Percentiles rank a stretch among this genome's conserved stretches.
phyloP scores from a whole-genome alignment of 2,888 invertebrate species.

The Leptodirus hochenwartii region DNA sequence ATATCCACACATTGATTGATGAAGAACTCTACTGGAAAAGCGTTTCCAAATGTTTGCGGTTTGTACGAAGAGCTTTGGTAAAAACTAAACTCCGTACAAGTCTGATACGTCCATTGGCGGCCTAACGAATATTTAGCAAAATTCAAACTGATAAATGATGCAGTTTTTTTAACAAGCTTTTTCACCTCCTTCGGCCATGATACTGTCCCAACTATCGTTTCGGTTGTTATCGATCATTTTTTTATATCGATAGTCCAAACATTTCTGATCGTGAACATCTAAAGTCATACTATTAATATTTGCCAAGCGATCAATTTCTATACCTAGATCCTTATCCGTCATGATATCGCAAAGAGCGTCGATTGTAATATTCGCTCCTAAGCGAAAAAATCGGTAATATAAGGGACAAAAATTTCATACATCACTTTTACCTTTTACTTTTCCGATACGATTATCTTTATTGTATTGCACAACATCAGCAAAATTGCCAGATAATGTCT shows the following conservation, averaged over 20 bases:
- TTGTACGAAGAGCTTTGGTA: conserved; percentile 70
- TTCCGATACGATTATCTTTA: conserved; percentile 63
- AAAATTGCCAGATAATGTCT: conserved; percentile 67
- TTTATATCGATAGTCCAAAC: conserved; percentile 68
- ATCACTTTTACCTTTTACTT: no score
- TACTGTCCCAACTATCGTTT: conserved; percentile 45
- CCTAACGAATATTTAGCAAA: conserved; percentile 32
- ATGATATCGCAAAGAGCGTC: conserved; percentile 64
- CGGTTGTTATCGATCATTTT: conserved; percentile 52
- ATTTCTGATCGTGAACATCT: conserved; percentile 44
- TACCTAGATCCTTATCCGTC: conserved; percentile 37
- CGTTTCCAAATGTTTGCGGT: conserved; percentile 48
- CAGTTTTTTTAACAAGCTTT: no score
- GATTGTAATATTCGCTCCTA: conserved; percentile 48
- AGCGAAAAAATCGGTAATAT: no score
- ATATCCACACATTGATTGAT: conserved; percentile 67
- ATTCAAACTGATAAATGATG: conserved; percentile 4
- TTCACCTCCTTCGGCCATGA: conserved; percentile 43
- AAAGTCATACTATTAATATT: conserved; percentile 53
- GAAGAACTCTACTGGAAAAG: conserved; percentile 61
- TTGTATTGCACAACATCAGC: conserved; percentile 90
- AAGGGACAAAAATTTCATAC: no score
- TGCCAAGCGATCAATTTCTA: conserved; percentile 50
- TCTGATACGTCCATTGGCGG: conserved; percentile 88
- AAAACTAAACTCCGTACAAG: conserved; percentile 91